phyloP scores from a whole-genome alignment of 1,140 invertebrate species.

The Octopus bimaculoides region DNA sequence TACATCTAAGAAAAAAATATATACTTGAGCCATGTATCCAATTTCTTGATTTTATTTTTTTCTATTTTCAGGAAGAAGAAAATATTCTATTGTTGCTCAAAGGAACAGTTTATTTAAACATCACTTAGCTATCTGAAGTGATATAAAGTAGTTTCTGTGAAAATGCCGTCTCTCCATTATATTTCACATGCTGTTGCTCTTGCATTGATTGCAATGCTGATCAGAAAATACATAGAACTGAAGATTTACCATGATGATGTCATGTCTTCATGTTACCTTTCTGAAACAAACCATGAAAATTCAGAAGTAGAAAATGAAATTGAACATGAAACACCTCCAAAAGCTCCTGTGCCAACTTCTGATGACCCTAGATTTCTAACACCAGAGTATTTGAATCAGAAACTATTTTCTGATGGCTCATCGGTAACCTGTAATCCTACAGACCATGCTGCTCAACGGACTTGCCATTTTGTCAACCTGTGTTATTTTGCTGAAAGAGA shows the following conservation, averaged over 20 bases:
- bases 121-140: too few relatives aligned
- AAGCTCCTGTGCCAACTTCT: background rate
- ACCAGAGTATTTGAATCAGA: background rate
- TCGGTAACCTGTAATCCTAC: conserved; percentile 46
- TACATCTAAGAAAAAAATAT: too few relatives aligned
- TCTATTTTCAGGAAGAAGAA: too few relatives aligned
- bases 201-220: conserved; percentile 21
- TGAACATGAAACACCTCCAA: background rate
- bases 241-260: conserved; percentile 19
- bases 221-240: conserved; percentile 23
- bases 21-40: too few relatives aligned
- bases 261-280: background rate
- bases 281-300: background rate
- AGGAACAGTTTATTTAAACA: too few relatives aligned
- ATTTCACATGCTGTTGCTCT: conserved; percentile 24
- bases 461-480: conserved; percentile 54
- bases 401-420: conserved; percentile 22
- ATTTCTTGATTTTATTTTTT: too few relatives aligned
- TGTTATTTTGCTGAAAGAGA: conserved; percentile 47
- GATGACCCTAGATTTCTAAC: background rate
- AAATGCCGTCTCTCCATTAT: conserved; percentile 22
- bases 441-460: conserved; percentile 27
- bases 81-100: too few relatives aligned
- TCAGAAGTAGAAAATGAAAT: background rate
- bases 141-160: background rate